A percentile compares a stretch with the other conserved stretches of the same genome.
Conservation (phyloP, 1,140 invertebrate genomes). For the Dinoponera quadriceps region DNA sequence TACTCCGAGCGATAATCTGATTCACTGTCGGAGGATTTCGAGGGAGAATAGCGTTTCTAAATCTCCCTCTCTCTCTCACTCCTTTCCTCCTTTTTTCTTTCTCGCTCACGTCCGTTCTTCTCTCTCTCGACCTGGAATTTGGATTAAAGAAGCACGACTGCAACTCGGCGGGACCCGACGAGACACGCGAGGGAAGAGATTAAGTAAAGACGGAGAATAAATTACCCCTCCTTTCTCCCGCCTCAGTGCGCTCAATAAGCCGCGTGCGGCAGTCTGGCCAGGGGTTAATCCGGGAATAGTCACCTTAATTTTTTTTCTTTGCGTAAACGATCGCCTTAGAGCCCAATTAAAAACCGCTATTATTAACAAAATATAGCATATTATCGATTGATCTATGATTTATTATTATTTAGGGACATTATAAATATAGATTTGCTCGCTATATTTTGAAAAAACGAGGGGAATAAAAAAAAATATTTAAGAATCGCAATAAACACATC, state of each 20-base stretch:
- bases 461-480: no score
- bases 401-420: no score
- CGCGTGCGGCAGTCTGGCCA: constrained; percentile 60
- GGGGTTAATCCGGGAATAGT: constrained; percentile 61
- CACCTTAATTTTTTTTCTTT: no score
- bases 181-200: constrained; percentile 67
- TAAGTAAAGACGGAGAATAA: constrained; percentile 76
- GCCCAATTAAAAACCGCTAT: no score
- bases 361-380: no score
- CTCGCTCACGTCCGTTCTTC: neutral
- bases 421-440: no score
- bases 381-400: no score
- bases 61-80: constrained; percentile 56
- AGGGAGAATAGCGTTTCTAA: no score
- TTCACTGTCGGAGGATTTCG: constrained; percentile 62
- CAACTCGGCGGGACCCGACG: constrained; percentile 53
- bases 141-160: constrained; percentile 68
- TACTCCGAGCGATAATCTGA: constrained; percentile 55
- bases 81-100: constrained; percentile 16
- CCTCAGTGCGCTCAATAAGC: constrained; percentile 60
- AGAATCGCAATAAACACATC: no score
- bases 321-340: no score
- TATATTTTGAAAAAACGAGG: no score
- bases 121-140: constrained; percentile 67
- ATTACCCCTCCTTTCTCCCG: constrained; percentile 64